Base-by-base conservation (phyloP, 1,140 invertebrate species). In the Stenopsyche tienmushanensis region DNA sequence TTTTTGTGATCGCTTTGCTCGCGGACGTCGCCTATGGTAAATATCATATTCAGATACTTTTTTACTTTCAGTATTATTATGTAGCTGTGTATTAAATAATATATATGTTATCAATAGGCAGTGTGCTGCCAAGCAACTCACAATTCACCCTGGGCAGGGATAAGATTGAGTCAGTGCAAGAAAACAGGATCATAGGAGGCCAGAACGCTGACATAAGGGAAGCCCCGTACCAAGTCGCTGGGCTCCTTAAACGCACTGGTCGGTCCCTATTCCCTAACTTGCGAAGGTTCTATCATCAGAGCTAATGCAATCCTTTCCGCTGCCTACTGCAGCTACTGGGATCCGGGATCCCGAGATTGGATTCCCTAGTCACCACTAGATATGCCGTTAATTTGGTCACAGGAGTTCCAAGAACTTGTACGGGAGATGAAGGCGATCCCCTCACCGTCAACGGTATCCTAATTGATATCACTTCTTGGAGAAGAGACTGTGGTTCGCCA, bases 391-490 rank as follows among this genome's bases (percentile, higher is more conserved):
- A 21, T 23, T 18, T 47, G 9, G 7, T n/a, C 5, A 5, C 1
- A 1, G 73, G 72, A 3, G 77, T 75, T 8, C 71, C 66, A 52
- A 76, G 78, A 67, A 73, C 76, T 41, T 78, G 77, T 47, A 72
- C 74, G 3, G 78, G 83, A 20, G 85, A 86, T 69, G 85, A 84
- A 13, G 85, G 85, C 0, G 85, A 85, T 3, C 84, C 85, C 3
- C 71, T 88, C 65, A 72, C 82, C 3, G 77, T 77, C 68, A 70
- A 76, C 49, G 80, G 77, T 0, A 75, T 78, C 21, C 74, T 90
- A 39, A 83, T 85, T 55, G 82, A 82, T 9, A 72, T 83, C 29
- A 77, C 80, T 1, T 83, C 80, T 1, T 83, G 79, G 73, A 82
- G 81, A 3, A 52, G 52, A 23, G 72, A 66, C 10, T 86, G 84